These are phyloP conservation scores for Piezodorus guildinii DNA, from an alignment of 1,140 invertebrate genomes.

Conservation along the genomic window DNA sequence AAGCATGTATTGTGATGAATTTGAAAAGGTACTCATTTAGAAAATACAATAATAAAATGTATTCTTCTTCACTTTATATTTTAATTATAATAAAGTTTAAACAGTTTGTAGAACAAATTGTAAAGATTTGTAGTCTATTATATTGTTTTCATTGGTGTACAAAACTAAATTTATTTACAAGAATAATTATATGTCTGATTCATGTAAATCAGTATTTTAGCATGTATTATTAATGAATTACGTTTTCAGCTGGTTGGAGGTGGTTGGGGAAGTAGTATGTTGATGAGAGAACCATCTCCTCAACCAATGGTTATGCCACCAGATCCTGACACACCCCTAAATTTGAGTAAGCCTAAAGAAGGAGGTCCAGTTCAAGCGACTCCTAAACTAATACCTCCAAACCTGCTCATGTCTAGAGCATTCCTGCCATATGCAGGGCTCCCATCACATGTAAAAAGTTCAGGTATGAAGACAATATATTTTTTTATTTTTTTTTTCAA, in stretches of 20 bases:
- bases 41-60: too few relatives aligned
- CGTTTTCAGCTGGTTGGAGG: constrained; percentile 35
- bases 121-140: too few relatives aligned
- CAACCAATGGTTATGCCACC: constrained; percentile 24
- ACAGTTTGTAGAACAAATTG: too few relatives aligned
- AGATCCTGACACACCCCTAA: constrained; percentile 71
- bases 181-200: not conserved
- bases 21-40: too few relatives aligned
- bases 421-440: constrained; percentile 47
- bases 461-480: not conserved
- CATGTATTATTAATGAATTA: constrained; percentile 25
- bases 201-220: not conserved
- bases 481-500: too few relatives aligned
- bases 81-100: too few relatives aligned
- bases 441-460: constrained; percentile 38
- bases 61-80: too few relatives aligned
- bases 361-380: constrained; percentile 41
- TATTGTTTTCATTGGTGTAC: too few relatives aligned
- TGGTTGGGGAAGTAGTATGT: constrained; percentile 33
- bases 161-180: too few relatives aligned
- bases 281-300: constrained; percentile 35
- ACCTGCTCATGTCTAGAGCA: constrained; percentile 43
- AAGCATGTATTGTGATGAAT: too few relatives aligned
- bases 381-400: constrained; percentile 43
- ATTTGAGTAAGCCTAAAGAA: constrained; percentile 75